A percentile compares a stretch with the other conserved stretches of the same genome.
Conservation (phyloP, 1,140 invertebrate genomes). For the Trichomalopsis sarcophagae region DNA sequence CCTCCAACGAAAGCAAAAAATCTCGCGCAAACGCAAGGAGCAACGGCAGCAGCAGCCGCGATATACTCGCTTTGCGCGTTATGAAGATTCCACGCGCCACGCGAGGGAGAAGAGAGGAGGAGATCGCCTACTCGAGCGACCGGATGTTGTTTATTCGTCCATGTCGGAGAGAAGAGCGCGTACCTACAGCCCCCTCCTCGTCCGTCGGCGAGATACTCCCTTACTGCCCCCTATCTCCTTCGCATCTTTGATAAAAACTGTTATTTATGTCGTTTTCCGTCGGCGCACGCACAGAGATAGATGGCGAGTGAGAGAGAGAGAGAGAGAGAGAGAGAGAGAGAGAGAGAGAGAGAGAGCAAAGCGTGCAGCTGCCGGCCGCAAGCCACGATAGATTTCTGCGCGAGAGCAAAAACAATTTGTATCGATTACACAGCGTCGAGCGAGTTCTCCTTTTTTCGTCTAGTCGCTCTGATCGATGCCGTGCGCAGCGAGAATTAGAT, state of each 20-base stretch:
- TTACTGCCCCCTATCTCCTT: conserved; percentile 12
- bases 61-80: background rate
- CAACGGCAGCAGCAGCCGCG: background rate
- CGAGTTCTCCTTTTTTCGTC: background rate
- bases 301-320: background rate
- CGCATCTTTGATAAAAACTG: conserved; percentile 46
- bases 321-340: conserved; percentile 18
- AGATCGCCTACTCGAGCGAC: conserved; percentile 49
- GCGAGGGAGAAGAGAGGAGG: background rate
- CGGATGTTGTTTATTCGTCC: conserved; percentile 59
- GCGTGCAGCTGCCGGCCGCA: background rate
- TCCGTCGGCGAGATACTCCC: background rate
- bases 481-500: conserved; percentile 8
- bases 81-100: conserved; percentile 15
- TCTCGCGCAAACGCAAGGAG: background rate
- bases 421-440: conserved; percentile 28
- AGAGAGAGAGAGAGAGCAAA: background rate
- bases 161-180: conserved; percentile 40
- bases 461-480: conserved; percentile 32
- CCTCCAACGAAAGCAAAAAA: conserved; percentile 7
- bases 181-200: too few species aligned
- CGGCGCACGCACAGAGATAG: conserved; percentile 13
- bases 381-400: conserved; percentile 29
- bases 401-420: conserved; percentile 43
- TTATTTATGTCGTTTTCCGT: conserved; percentile 49